Percentiles rank a stretch among this genome's conserved stretches.
Evolutionary conservation across 1,140 invertebrate species (phyloP).

Genomic region (Lamellibrachia luymesi): DNA sequence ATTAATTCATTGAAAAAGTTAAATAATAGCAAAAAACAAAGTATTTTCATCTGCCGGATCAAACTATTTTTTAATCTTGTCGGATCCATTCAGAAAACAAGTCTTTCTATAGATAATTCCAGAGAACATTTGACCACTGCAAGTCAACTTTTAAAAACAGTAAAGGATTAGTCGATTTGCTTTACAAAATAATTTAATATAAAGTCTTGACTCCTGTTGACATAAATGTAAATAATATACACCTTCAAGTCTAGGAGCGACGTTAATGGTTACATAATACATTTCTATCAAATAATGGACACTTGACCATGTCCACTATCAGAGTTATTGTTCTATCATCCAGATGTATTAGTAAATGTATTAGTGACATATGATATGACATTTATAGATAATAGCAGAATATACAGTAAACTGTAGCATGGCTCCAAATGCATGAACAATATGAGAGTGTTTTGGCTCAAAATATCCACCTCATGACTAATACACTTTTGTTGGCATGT

Average conservation of each 20-base stretch:
- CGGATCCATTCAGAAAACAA: background rate
- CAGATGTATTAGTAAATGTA: background rate
- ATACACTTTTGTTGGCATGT: background rate
- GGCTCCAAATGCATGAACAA: background rate
- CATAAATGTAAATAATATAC: background rate
- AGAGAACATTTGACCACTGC: background rate
- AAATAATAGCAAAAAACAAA: no score
- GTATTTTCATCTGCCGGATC: background rate
- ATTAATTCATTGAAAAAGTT: no score
- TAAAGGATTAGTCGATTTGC: background rate
- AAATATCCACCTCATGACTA: background rate
- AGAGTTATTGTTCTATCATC: background rate
- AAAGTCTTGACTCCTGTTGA: background rate
- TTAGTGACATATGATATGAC: background rate
- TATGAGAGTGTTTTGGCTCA: background rate
- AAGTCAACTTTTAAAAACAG: background rate
- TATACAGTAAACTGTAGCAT: background rate
- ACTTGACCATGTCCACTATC: background rate
- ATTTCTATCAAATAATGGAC: background rate
- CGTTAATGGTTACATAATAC: background rate
- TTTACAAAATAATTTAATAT: background rate
- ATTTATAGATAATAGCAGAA: background rate
- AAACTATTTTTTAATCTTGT: no score
- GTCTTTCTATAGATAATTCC: background rate
- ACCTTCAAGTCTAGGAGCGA: background rate